Evolutionary conservation across 2,797 vertebrate species (phyloP), one percentile per base, ranked within the genome.

Genomic region (Mallotus villosus): DNA sequence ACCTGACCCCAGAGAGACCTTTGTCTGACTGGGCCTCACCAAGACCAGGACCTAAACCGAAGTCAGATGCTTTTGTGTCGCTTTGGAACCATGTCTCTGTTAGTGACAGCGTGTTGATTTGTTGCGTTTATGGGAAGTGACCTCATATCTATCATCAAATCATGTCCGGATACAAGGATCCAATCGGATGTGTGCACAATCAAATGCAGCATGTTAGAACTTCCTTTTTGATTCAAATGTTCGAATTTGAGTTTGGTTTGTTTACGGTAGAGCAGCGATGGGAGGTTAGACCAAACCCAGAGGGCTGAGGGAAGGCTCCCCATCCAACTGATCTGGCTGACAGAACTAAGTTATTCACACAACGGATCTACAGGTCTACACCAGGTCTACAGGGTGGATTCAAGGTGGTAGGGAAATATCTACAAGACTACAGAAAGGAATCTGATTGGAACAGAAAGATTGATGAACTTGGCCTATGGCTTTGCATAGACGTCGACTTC

Each of bases 391-490:
- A 55, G n/a, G 7, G 51, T 5, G 16, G 51, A 17, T 55, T 17
- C n/a, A 17, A 17, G 51, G 51, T 55, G 19, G 51, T n/a, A 55
- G 51, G 41, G 51, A 55, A n/a, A 55, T n/a, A 55, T 55, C 51
- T 55, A 55, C 62, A 41, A 37, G 8, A 49, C 24, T 67, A 55
- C 24, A 32, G 62, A 24, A 70, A 61, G 4, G 41, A n/a, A 51
- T 78, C 41, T 63, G 32, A 62, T 51, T 71, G 57, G 14, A 58
- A 41, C 75, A 81, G 46, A 64, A 7, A 68, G 32, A 78, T 72
- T 72, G 53, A 11, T 27, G 63, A 17, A 70, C 63, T 49, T 85
- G 58, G 78, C 70, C 80, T 85, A 85, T 74, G 73, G 73, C 6
- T 61, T 65, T 74, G 34, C 9, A 2, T 66, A 55, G 55, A 49